phyloP scores from a whole-genome alignment of 2,888 invertebrate genomes.

The Mythimna loreyi region DNA sequence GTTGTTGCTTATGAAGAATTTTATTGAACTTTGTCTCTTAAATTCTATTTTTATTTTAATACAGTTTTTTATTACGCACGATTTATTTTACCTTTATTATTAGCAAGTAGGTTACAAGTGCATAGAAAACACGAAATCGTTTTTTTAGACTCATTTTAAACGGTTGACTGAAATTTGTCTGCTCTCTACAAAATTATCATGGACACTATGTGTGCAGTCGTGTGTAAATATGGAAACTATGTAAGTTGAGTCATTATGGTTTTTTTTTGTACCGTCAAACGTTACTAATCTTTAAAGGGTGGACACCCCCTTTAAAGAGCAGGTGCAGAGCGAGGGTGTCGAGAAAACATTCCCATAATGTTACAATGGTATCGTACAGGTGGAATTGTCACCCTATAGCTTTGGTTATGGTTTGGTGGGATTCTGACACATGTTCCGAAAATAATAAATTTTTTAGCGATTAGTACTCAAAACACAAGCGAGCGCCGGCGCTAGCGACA shows the following conservation, averaged over 20 bases:
- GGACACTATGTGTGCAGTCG: conserved; percentile 49
- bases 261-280: conserved; percentile 14
- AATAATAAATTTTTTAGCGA: no score
- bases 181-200: conserved; percentile 51
- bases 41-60: neutral
- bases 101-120: neutral
- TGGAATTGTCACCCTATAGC: neutral
- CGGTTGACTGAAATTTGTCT: conserved; percentile 31
- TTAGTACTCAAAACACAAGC: no score
- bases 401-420: neutral
- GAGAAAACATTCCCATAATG: neutral
- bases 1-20: conserved; percentile 8
- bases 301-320: no score
- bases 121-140: conserved; percentile 13
- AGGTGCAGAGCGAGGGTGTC: conserved; percentile 1
- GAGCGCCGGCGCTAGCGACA: no score
- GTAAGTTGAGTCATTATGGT: conserved; percentile 37
- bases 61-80: neutral
- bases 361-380: neutral
- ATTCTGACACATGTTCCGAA: neutral
- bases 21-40: neutral
- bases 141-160: conserved; percentile 39
- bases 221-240: conserved; percentile 50
- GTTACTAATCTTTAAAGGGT: conserved; percentile 7
- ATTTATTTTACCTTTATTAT: conserved; percentile 4